Conservation (phyloP, 1,140 invertebrate species). For the Prorops nasuta region DNA sequence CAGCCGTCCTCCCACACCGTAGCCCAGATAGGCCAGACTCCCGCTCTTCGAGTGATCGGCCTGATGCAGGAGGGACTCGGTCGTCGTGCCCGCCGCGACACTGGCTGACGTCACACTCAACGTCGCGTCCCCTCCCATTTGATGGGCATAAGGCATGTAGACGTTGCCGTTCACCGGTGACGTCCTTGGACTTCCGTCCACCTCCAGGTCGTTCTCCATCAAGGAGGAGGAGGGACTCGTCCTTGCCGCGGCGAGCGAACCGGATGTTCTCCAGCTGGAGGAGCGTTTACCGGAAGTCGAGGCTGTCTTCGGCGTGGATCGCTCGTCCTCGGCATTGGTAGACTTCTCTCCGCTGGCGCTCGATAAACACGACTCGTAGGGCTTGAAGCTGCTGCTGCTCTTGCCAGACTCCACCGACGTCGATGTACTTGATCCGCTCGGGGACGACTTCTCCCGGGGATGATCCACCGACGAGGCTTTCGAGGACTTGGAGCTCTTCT, state of each 20-base stretch:
- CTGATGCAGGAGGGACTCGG: conserved; percentile 59
- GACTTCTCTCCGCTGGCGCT: conserved; percentile 55
- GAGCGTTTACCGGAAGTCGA: too few species aligned
- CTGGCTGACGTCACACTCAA: too few species aligned
- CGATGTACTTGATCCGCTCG: conserved; percentile 31
- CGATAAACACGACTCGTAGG: conserved; percentile 66
- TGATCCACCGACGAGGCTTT: conserved; percentile 58
- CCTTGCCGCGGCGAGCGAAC: conserved; percentile 50
- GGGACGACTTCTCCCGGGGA: conserved; percentile 61
- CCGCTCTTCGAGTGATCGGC: not conserved
- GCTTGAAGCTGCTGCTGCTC: conserved; percentile 67
- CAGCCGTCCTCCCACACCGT: conserved; percentile 62
- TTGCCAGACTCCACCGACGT: conserved; percentile 37
- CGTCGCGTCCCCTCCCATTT: too few species aligned
- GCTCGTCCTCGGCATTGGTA: conserved; percentile 55
- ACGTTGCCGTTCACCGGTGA: conserved; percentile 59
- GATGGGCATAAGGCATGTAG: conserved; percentile 51
- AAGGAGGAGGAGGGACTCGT: conserved; percentile 24
- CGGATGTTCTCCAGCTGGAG: conserved; percentile 40
- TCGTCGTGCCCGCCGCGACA: conserved; percentile 63
- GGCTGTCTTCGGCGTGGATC: too few species aligned
- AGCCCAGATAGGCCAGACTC: conserved; percentile 60
- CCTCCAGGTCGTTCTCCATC: conserved; percentile 4
- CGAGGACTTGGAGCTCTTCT: conserved; percentile 64
- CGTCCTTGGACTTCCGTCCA: too few species aligned